A percentile compares a stretch with the other conserved stretches of the same genome.
These are phyloP conservation scores for Fissipunctia ypsillon DNA, from an alignment of 2,888 invertebrate species.

Conservation along the genomic window DNA sequence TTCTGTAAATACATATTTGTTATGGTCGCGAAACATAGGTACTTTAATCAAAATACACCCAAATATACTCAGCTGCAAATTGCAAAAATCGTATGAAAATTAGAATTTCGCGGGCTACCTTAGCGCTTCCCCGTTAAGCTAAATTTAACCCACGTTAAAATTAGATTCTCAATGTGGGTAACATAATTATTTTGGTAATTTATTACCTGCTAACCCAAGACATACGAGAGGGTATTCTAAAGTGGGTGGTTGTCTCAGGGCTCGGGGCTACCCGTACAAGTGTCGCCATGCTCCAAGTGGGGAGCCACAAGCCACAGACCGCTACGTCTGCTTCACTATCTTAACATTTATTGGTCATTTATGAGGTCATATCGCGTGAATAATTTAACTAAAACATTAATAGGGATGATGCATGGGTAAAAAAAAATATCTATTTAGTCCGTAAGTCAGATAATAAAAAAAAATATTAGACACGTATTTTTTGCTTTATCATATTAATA, in stretches of 20 bases:
- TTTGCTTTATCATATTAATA: too few relatives aligned
- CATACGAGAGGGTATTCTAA: conserved; percentile 34
- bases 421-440: too few relatives aligned
- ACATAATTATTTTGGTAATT: conserved; percentile 43
- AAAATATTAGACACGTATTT: too few relatives aligned
- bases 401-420: too few relatives aligned
- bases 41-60: too few relatives aligned
- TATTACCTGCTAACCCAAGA: conserved; percentile 49
- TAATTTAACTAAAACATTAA: conserved; percentile 10
- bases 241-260: conserved; percentile 39
- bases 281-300: conserved; percentile 46
- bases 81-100: too few relatives aligned
- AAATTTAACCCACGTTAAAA: background rate
- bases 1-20: too few relatives aligned
- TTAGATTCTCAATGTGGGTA: conserved; percentile 23
- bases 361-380: conserved; percentile 40
- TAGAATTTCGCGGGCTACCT: too few relatives aligned
- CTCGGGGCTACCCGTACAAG: conserved; percentile 48
- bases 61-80: too few relatives aligned
- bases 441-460: too few relatives aligned
- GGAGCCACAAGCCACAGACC: conserved; percentile 46
- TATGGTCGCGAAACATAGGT: too few relatives aligned
- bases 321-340: conserved; percentile 42
- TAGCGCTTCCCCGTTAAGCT: background rate
- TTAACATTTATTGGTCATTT: conserved; percentile 59